phyloP scores from a whole-genome alignment of 2,113 vertebrate species.

The Empidonax traillii region DNA sequence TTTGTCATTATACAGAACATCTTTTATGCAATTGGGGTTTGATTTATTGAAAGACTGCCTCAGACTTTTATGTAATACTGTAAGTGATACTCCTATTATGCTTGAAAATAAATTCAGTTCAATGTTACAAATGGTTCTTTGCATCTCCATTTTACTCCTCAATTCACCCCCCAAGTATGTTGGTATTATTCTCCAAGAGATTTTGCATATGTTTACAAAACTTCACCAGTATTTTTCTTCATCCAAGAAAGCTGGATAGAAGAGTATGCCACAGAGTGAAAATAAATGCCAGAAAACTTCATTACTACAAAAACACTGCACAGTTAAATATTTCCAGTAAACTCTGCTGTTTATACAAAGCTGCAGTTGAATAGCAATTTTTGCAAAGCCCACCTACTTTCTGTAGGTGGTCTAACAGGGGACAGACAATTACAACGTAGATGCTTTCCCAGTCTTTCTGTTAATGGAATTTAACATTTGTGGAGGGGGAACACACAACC shows the following conservation, averaged over 20 bases:
- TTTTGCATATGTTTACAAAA: neutral
- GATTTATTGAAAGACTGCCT: neutral
- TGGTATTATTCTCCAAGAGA: neutral
- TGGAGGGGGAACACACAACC: neutral
- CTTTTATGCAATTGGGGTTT: neutral
- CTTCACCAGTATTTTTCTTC: neutral
- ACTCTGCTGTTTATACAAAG: neutral
- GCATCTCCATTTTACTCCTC: neutral
- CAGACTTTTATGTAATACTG: neutral
- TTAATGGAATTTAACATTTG: neutral
- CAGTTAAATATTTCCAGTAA: neutral
- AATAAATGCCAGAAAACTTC: neutral
- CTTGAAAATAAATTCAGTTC: constrained; percentile 35
- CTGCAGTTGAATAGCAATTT: neutral
- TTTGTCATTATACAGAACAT: neutral
- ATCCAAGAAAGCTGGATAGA: neutral
- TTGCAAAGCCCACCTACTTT: neutral
- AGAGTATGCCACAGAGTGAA: neutral
- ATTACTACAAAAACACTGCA: neutral
- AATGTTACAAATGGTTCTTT: neutral
- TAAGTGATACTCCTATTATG: neutral
- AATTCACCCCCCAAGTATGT: neutral
- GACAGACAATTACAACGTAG: neutral
- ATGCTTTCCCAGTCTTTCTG: neutral
- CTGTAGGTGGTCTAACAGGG: neutral